A percentile compares a stretch with the other conserved stretches of the same genome.
Conservation (phyloP, 2,797 vertebrate genomes). For the Anguilla anguilla region DNA sequence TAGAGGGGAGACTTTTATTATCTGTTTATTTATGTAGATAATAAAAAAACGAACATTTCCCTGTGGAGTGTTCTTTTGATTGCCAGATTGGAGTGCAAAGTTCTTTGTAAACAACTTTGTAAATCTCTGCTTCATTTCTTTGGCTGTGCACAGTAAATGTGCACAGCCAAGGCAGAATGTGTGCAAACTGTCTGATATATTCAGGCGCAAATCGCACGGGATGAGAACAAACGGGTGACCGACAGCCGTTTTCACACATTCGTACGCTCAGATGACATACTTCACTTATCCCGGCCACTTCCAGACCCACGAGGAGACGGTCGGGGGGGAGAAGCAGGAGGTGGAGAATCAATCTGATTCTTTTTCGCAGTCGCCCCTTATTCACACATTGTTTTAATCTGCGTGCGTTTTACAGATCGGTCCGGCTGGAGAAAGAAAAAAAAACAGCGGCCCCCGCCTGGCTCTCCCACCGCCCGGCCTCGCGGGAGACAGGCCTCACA, state of each 20-base stretch:
- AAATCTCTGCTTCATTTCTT: not conserved
- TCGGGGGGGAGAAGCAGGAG: not conserved
- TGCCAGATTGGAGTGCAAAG: not conserved
- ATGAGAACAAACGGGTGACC: not conserved
- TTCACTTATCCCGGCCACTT: not conserved
- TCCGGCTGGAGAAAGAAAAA: not conserved
- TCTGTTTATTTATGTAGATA: not conserved
- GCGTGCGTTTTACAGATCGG: not conserved
- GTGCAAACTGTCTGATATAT: not conserved
- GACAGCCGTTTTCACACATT: not conserved
- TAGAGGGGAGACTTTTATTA: not conserved
- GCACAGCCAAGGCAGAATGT: not conserved
- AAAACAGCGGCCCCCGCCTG: constrained; percentile 51
- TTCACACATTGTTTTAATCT: not conserved
- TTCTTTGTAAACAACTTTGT: not conserved
- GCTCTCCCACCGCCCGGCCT: constrained; percentile 38
- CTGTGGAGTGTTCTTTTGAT: not conserved
- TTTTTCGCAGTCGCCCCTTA: not conserved
- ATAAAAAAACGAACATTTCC: constrained; percentile 3
- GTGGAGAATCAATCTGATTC: not conserved
- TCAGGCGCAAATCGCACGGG: not conserved
- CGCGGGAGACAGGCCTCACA: not conserved
- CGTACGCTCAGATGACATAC: not conserved
- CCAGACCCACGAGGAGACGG: not conserved
- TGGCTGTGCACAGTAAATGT: not conserved